phyloP scores from a whole-genome alignment of 2,888 invertebrate genomes.

The Euproctis similis region DNA sequence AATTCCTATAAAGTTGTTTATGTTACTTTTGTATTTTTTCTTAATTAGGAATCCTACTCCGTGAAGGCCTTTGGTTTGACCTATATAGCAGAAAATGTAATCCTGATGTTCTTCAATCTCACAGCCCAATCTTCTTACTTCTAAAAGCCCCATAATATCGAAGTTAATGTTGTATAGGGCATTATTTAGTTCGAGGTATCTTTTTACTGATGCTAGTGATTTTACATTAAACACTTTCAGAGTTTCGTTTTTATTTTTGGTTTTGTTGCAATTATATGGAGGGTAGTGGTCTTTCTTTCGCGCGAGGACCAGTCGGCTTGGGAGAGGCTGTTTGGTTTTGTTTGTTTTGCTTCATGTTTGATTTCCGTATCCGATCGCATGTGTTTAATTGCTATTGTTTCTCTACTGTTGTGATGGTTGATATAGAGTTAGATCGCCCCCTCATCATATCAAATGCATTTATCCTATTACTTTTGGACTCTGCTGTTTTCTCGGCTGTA shows the following conservation, averaged over 20 bases:
- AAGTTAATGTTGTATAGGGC: background rate
- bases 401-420: background rate
- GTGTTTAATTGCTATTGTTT: background rate
- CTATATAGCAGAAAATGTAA: background rate
- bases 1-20: background rate
- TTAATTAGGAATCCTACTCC: constrained; percentile 1
- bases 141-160: background rate
- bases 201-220: background rate
- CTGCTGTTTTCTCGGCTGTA: background rate
- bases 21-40: background rate
- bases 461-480: background rate
- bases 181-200: background rate
- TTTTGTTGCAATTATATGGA: background rate
- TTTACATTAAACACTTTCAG: background rate
- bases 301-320: constrained; percentile 1
- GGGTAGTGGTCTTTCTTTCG: background rate
- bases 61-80: background rate
- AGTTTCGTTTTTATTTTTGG: background rate
- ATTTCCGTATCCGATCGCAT: background rate
- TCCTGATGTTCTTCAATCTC: constrained; percentile 1
- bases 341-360: background rate
- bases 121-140: background rate
- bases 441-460: constrained; percentile 1
- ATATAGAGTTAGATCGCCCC: background rate
- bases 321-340: constrained; percentile 1